Base-by-base conservation (phyloP, 2,888 invertebrate genomes). In the Vandiemenella viatica region DNA sequence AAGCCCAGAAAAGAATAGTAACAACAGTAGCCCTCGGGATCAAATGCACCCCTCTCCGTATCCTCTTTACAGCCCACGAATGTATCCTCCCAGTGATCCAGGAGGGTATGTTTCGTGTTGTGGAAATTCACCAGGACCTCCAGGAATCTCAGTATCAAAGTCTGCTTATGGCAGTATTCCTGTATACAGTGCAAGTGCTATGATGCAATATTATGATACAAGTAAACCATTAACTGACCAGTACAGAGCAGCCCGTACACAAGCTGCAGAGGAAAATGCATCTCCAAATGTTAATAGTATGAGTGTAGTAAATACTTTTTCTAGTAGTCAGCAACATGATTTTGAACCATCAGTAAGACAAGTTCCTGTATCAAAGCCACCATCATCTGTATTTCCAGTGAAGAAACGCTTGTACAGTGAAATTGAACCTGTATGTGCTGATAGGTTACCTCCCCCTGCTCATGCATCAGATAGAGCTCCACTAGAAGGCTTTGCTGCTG, bases 401-500 rank as follows among this genome's bases (percentile, higher is more conserved):
- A 79, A 79, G 60, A 79, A 79, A 60, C 67, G 79, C 37, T 71
- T 69, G 26, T 79, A 77, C 55, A 75, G 69, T 60, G 77, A 77
- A 57, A 26, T 49, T 15, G 53, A 53, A 17, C 15, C 42, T 18
- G 21, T 15, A 1, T 37, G 13, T 37, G 19, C n/a, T 18, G n/a
- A 37, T 18, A 13, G n/a, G 20, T 19, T 19, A 18, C 42, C 42
- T 5, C 42, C 42, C 8, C 42, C 42, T 19, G 42, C 42, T n/a
- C 42, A 42, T 42, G 16, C 42, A n/a, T 32, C 32, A 32, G 32
- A 32, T 32, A 32, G 32, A 32, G 32, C 32, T 13, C 32, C 32
- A 32, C 10, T 32, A n/a, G 32, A 32, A n/a, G 32, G 32, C n/a
- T n/a, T n/a, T n/a, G n/a, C n/a, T n/a, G n/a, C n/a, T n/a, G n/a